These are phyloP conservation scores for Neotragus pygmaeus DNA, from an alignment of 2,113 vertebrate genomes.

Conservation along the genomic window DNA sequence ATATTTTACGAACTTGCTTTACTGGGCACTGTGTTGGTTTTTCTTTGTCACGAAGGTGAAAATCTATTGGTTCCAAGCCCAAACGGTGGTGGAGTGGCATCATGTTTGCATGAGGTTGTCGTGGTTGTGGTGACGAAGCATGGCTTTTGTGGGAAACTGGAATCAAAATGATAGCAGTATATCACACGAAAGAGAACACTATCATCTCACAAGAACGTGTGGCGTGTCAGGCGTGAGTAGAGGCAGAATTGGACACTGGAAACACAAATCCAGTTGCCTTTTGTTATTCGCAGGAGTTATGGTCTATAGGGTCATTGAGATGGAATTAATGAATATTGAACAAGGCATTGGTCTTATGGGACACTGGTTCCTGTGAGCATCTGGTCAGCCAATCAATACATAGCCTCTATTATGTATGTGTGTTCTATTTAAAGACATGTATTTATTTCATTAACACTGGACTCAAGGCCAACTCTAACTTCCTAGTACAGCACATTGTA, in stretches of 20 bases:
- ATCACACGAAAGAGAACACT: not conserved
- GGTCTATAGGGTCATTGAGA: not conserved
- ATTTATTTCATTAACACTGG: not conserved
- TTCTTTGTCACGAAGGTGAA: constrained; percentile 20
- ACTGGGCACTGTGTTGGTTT: constrained; percentile 40
- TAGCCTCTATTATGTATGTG: not conserved
- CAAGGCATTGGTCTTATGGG: not conserved
- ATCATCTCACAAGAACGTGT: not conserved
- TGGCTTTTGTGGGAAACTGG: not conserved
- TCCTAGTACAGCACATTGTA: not conserved
- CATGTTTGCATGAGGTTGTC: not conserved
- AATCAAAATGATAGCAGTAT: not conserved
- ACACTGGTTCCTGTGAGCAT: not conserved
- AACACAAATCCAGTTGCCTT: not conserved
- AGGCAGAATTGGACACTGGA: not conserved
- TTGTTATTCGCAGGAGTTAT: not conserved
- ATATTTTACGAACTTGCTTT: constrained; percentile 78
- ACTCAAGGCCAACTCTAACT: not conserved
- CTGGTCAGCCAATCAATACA: not conserved
- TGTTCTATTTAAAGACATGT: not conserved
- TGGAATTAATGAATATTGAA: not conserved
- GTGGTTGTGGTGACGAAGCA: accelerated
- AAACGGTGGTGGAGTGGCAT: not conserved
- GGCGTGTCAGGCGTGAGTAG: accelerated
- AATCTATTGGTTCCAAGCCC: constrained; percentile 4